phyloP scores from a whole-genome alignment of 1,140 invertebrate genomes.

The Penaeus vannamei region DNA sequence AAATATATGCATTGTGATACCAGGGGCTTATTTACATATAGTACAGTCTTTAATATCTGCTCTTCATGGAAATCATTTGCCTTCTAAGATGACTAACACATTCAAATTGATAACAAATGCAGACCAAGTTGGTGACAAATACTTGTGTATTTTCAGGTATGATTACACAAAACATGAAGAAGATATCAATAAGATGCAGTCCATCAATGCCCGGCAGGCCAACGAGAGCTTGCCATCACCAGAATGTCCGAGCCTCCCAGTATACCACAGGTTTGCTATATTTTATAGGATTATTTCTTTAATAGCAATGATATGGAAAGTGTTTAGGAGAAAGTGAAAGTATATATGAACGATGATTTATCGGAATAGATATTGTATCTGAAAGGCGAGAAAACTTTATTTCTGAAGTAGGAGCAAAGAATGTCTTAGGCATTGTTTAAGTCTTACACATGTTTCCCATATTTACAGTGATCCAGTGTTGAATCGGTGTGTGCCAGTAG shows the following conservation, averaged over 20 bases:
- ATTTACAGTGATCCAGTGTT: conserved; percentile 46
- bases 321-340: too few species aligned
- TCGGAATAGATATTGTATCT: too few species aligned
- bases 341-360: too few species aligned
- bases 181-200: conserved; percentile 36
- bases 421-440: not conserved
- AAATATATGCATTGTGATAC: too few species aligned
- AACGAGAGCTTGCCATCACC: conserved; percentile 38
- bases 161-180: conserved; percentile 47
- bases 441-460: not conserved
- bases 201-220: not conserved
- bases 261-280: conserved; percentile 30
- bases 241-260: conserved; percentile 23
- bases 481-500: conserved; percentile 52
- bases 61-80: too few species aligned
- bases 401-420: not conserved
- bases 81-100: too few species aligned
- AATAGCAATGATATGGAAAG: too few species aligned
- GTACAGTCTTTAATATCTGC: too few species aligned
- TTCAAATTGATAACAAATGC: too few species aligned
- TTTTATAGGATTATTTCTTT: not conserved
- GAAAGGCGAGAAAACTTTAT: too few species aligned
- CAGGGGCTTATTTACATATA: too few species aligned
- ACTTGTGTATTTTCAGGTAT: conserved; percentile 14
- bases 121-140: too few species aligned